Evolutionary conservation across 1,140 invertebrate species (phyloP).

Genomic region (Oryctes rhinoceros): DNA sequence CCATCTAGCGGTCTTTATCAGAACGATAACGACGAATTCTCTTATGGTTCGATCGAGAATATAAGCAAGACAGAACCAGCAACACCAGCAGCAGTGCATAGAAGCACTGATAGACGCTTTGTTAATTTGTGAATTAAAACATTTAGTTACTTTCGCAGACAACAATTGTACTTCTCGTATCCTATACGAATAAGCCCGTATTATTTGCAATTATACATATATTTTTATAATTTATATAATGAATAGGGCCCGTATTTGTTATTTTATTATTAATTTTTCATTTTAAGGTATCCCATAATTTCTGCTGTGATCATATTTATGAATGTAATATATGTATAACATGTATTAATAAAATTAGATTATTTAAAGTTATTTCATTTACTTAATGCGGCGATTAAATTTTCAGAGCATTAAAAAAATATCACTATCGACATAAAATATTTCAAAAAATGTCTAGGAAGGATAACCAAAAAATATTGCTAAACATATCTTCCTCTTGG

Average conservation of each 20-base stretch:
- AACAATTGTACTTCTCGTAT: not conserved
- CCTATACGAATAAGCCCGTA: not conserved
- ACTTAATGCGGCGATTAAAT: too few species aligned
- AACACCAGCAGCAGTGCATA: conserved; percentile 34
- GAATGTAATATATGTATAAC: conserved; percentile 29
- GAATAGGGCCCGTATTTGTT: not conserved
- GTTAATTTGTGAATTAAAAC: conserved; percentile 33
- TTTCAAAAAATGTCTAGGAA: too few species aligned
- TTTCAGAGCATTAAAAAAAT: too few species aligned
- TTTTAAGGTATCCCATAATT: not conserved
- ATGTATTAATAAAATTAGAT: not conserved
- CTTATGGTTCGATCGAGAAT: conserved; percentile 47
- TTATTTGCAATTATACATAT: not conserved
- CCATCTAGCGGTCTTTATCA: conserved; percentile 48
- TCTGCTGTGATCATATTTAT: conserved; percentile 14
- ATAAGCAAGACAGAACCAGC: conserved; percentile 6
- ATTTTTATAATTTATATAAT: conserved; percentile 20
- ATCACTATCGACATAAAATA: too few species aligned
- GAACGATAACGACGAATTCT: conserved; percentile 47
- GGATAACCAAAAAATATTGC: too few species aligned
- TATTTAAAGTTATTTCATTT: not conserved
- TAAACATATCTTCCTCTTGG: too few species aligned
- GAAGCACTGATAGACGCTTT: conserved; percentile 8
- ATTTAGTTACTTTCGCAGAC: not conserved
- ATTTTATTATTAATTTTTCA: not conserved